Base-by-base conservation (phyloP, 2,888 invertebrate genomes). In the Tinea pellionella region DNA sequence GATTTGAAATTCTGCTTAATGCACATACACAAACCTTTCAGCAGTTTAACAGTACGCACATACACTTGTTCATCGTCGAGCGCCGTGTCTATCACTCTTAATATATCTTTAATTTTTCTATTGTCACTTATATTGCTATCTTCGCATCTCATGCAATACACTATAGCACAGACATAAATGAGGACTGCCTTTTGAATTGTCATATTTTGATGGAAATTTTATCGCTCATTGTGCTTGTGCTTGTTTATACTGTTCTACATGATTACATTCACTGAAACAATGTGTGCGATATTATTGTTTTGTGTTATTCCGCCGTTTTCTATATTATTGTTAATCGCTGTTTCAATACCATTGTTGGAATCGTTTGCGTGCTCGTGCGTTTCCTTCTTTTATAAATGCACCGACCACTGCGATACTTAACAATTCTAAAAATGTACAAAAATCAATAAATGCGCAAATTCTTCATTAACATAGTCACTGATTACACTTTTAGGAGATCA, bases 21-120 rank as follows among this genome's bases (percentile, higher is more conserved):
- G 64, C 85, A 85, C 41, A 65, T 63, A 67, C 86, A 85, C 43
- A 85, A 66, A 66, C 75, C 77, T 61, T 73, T 72, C n/a, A 86
- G 66, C n/a, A 85, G 64, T 63, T 77, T 76, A 18, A 79, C 63
- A 0, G 81, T 80, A 30, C 77, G 74, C 60, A 79, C 69, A 24
- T 77, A 70, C 24, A 84, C 68, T 65, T 74, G 72, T 63, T 77
- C 72, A 56, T 83, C 73, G 66, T 67, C 76, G 0, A 67, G 70
- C 0, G 77, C 76, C n/a, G 68, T 70, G 42, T 85, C 79, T 18
- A 83, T 73, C 0, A 74, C 70, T 62, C 78, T 67, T 12, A 84
- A 65, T 58, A 83, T 74, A 62, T 79, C 78, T 63, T 67, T 64
- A 16, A 82, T 63, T 61, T 78, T 63, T 13, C 73, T 69, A 62